Evolutionary conservation across 2,797 vertebrate genomes (phyloP), one percentile per base, ranked within the genome.

Genomic region (Oreochromis grahami): DNA sequence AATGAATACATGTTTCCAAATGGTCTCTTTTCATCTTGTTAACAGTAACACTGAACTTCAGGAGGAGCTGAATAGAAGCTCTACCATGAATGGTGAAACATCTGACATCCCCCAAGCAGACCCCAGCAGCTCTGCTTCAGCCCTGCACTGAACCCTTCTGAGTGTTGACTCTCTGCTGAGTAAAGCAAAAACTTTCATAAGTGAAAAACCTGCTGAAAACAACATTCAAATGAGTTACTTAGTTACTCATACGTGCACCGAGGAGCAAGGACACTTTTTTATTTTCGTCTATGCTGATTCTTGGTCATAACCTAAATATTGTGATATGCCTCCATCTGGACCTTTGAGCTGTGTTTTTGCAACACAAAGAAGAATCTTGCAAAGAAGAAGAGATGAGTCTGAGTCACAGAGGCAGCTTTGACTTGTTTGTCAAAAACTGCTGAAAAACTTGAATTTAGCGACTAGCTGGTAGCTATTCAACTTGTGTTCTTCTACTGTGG

Each of bases 101-200:
- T 19, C 56, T 34, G 56, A 2, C 26, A 56, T 1, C 4, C 4
- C 0, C 53, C 5, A 3, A 56, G 19, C 17, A 3, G 32, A 34
- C 32, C 4, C 0, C 58, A 63, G 0, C 4, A 63, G 58, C 58
- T 3, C 58, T 68, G 12, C 63, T 24, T 68, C 0, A 5, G 4
- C 0, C 55, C 15, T 17, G 26, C 32, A 36, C 1, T 60, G 56
- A 60, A 13, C 4, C 0, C 17, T 7, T 0, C 58, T 60, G 58
- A 36, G 41, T 45, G 4, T 29, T 32, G 55, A 0, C 1, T 58
- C 29, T 45, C 41, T 4, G 41, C 5, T 70, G 14, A 7, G 24
- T 1, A 26, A 45, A 70, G 65, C 21, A 70, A 0, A 8, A 70
- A 43, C 41, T 11, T 26, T 4, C 14, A 72, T 11, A 10, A 26